Conservation (phyloP, 2,888 invertebrate species). For the Acrocyrtus sp. region DNA sequence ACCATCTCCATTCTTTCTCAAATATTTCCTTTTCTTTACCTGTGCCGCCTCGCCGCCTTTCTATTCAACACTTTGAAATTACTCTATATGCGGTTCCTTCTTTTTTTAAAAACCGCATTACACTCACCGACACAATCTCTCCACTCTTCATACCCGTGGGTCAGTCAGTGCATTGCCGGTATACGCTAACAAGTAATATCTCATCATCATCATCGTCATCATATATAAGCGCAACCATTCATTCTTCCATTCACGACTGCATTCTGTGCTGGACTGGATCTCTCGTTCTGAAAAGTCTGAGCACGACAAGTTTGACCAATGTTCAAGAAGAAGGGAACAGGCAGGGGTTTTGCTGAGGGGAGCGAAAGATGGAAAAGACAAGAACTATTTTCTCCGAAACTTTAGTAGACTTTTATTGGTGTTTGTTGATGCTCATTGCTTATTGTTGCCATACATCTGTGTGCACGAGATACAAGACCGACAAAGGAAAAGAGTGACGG, state of each 20-base stretch:
- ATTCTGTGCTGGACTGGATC: no score
- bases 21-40: constrained; percentile 48
- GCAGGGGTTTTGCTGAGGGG: no score
- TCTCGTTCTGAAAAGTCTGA: no score
- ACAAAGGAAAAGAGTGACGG: constrained; percentile 31
- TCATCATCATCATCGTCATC: no score
- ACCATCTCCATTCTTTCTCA: constrained; percentile 49
- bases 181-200: no score
- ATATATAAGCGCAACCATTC: no score
- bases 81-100: constrained; percentile 16
- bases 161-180: no score
- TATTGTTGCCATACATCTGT: constrained; percentile 51
- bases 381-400: constrained; percentile 50
- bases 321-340: no score
- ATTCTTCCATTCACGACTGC: no score
- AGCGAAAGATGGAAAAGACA: constrained; percentile 25
- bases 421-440: constrained; percentile 57
- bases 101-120: constrained; percentile 5
- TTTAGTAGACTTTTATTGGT: constrained; percentile 56
- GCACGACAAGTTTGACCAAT: no score
- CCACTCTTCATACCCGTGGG: no score
- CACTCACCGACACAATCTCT: no score
- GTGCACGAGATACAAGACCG: constrained; percentile 47
- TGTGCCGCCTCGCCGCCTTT: constrained; percentile 33
- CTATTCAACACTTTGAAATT: constrained; percentile 27